Evolutionary conservation across 92 coral and sea anemone species (phyloP).

Genomic region (Epizoanthus stellaris): DNA sequence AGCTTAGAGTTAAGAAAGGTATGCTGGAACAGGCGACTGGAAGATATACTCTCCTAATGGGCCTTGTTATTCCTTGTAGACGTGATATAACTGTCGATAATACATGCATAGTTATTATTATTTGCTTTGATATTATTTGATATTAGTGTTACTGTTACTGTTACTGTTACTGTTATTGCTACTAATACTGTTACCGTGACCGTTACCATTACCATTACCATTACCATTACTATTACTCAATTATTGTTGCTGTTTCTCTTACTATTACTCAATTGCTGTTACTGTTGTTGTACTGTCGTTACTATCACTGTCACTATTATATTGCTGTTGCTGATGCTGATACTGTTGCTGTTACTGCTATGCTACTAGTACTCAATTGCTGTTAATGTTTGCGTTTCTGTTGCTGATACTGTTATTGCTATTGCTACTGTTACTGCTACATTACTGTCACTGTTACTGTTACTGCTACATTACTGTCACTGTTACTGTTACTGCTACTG

Average conservation of each 20-base stretch:
- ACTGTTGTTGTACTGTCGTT: background rate
- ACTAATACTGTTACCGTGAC: background rate
- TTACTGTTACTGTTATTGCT: too few relatives aligned
- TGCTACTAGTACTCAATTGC: background rate
- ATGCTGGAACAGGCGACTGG: background rate
- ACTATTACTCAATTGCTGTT: background rate
- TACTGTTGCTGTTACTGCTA: background rate
- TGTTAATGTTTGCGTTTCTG: background rate
- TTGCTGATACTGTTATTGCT: background rate
- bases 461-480: background rate
- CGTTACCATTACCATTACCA: background rate
- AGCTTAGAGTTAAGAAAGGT: conserved; percentile 78
- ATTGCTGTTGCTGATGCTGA: background rate
- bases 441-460: background rate
- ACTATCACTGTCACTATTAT: background rate
- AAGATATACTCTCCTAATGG: background rate
- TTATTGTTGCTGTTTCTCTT: background rate
- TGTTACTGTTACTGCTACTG: background rate
- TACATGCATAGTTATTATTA: background rate
- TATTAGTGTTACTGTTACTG: too few relatives aligned
- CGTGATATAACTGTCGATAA: background rate
- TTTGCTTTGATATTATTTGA: background rate
- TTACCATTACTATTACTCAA: background rate
- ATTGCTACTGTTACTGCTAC: background rate
- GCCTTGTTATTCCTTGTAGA: background rate